Conservation (phyloP, 2,888 invertebrate genomes). For the Laspeyria flexula region DNA sequence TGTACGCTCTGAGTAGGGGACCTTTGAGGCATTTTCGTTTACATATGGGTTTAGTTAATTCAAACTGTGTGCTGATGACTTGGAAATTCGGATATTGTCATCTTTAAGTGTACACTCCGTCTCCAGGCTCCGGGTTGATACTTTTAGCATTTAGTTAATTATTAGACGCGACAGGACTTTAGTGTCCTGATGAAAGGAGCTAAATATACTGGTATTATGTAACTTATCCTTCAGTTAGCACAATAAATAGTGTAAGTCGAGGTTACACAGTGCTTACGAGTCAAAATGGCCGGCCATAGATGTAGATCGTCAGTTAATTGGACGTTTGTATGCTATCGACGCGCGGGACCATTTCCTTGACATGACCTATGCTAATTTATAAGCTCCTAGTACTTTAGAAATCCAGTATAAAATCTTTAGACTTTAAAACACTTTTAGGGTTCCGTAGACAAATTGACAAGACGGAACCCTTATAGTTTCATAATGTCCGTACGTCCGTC, state of each 20-base stretch:
- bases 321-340: slow-evolving; percentile 42
- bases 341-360: slow-evolving; percentile 40
- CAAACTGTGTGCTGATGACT: neutral
- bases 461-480: too few species aligned
- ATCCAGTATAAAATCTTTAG: neutral
- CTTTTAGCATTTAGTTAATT: neutral
- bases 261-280: slow-evolving; percentile 34
- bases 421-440: neutral
- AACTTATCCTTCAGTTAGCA: neutral
- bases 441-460: too few species aligned
- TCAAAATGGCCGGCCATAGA: slow-evolving; percentile 35
- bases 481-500: too few species aligned
- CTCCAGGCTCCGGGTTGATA: neutral
- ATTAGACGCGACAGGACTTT: neutral
- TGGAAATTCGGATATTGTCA: too few species aligned
- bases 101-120: too few species aligned
- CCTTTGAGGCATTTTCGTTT: slow-evolving; percentile 32
- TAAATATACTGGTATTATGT: neutral
- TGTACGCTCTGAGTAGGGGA: slow-evolving; percentile 32
- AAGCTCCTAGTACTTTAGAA: slow-evolving; percentile 20
- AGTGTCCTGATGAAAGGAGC: neutral
- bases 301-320: slow-evolving; percentile 41
- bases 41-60: slow-evolving; percentile 7
- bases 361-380: slow-evolving; percentile 34
- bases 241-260: neutral